Evolutionary conservation across 2,797 vertebrate genomes (phyloP).

Genomic region (Danio kyathit): DNA sequence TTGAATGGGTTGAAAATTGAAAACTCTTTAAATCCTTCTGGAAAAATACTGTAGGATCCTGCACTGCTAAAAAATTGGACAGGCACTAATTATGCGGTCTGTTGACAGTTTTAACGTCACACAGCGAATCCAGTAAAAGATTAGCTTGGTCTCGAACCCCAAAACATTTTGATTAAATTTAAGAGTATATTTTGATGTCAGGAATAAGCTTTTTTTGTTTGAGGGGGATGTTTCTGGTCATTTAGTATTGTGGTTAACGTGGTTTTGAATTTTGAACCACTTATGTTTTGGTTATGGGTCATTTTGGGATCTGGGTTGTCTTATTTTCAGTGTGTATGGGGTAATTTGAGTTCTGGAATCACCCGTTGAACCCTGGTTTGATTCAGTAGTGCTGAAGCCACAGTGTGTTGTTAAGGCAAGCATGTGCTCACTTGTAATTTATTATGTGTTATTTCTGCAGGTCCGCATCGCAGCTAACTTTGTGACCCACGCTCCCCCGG

Average conservation of each 20-base stretch:
- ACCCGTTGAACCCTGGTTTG: background rate
- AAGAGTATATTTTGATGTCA: too few relatives aligned
- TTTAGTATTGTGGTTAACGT: constrained; percentile 4
- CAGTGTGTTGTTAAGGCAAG: background rate
- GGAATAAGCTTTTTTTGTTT: too few relatives aligned
- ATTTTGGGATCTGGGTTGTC: constrained; percentile 2
- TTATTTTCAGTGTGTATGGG: background rate
- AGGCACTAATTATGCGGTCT: too few relatives aligned
- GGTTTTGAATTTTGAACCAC: background rate
- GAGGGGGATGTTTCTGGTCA: background rate
- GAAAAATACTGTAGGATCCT: too few relatives aligned
- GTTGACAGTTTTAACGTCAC: too few relatives aligned
- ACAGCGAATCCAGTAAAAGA: too few relatives aligned
- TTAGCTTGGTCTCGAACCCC: too few relatives aligned
- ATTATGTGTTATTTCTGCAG: constrained; percentile 71
- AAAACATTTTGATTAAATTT: too few relatives aligned
- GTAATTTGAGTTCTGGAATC: constrained; percentile 15
- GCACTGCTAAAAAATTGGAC: too few relatives aligned
- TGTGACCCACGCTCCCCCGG: constrained; percentile 96
- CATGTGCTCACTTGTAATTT: background rate
- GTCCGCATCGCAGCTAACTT: constrained; percentile 98
- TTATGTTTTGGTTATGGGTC: background rate
- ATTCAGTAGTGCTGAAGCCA: background rate
- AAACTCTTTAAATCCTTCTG: too few relatives aligned
- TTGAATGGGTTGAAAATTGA: too few relatives aligned